Base-by-base conservation (phyloP, 2,797 vertebrate species). In the Momotus momota region DNA sequence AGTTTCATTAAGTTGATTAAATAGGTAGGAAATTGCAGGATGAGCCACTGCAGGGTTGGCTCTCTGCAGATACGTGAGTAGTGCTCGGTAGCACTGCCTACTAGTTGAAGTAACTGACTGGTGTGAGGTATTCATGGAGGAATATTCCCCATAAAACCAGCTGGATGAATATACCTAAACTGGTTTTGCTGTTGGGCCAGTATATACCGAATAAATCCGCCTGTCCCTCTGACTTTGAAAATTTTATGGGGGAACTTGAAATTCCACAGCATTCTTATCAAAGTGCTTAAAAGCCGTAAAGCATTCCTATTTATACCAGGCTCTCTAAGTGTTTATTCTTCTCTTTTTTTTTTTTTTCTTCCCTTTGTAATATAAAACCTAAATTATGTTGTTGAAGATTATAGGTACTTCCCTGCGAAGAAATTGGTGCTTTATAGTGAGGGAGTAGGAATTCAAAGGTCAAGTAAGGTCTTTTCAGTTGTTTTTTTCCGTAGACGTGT, bases 321-420 rank as follows among this genome's bases (percentile, higher is more conserved):
- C 51, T 93, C 52, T 91, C n/a, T 35, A 41, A 70, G 41, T 66
- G 31, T 77, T 87, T 70, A 26, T 74, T 81, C 31, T 65, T 78
- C 21, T 58, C 9, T 26, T 6, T 33, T 46, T 23, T 33, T 23
- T 33, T 62, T 62, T 60, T n/a, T 52, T 7, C 6, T 2, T 5
- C 1, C 22, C 71, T 86, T 92, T 92, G 82, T 86, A 95, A 93
- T 61, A 49, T 57, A 71, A 94, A 93, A 43, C 74, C 78, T 90
- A 55, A 93, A 82, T 96, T 97, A 82, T 65, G 45, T 85, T 71
- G 61, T 41, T 71, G 64, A 81, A 95, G 93, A 91, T 96, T 95
- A 92, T 61, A 92, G 75, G 69, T 90, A 61, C 69, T 86, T 95
- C 38, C 78, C 35, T 78, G 49, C 92, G 79, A 87, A 91, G 83